These are phyloP conservation scores for Oreamnos americanus DNA, from an alignment of 2,113 vertebrate species.

Conservation along the genomic window DNA sequence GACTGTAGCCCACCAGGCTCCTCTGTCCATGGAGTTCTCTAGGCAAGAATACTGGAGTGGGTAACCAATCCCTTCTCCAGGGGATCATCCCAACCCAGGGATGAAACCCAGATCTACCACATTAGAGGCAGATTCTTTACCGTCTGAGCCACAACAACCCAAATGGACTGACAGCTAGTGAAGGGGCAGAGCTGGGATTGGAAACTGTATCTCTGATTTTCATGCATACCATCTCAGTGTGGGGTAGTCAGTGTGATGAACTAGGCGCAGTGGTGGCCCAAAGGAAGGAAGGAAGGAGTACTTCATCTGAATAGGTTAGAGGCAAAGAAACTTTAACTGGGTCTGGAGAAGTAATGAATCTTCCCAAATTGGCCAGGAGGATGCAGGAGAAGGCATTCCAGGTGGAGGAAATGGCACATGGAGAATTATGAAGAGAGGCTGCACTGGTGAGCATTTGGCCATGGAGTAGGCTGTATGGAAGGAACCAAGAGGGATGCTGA, in stretches of 20 bases:
- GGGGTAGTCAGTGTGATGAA: background rate
- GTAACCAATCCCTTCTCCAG: background rate
- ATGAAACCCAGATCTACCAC: background rate
- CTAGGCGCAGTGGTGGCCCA: background rate
- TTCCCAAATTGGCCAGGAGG: background rate
- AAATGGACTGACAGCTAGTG: background rate
- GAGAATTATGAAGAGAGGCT: background rate
- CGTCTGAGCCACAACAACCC: background rate
- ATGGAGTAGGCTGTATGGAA: accelerated
- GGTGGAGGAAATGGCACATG: background rate
- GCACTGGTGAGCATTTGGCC: background rate
- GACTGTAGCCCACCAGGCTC: background rate
- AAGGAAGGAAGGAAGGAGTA: background rate
- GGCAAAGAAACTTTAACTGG: background rate
- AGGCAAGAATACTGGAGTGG: background rate
- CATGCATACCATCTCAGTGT: background rate
- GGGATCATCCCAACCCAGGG: background rate
- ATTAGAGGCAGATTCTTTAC: background rate
- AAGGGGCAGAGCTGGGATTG: background rate
- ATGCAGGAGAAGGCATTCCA: background rate
- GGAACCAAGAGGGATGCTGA: too few species aligned
- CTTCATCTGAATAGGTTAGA: background rate
- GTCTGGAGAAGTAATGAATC: background rate
- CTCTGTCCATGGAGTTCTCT: background rate
- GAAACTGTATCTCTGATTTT: background rate